Evolutionary conservation across 1,140 invertebrate species (phyloP).

Genomic region (Paraescarpia echinospica): DNA sequence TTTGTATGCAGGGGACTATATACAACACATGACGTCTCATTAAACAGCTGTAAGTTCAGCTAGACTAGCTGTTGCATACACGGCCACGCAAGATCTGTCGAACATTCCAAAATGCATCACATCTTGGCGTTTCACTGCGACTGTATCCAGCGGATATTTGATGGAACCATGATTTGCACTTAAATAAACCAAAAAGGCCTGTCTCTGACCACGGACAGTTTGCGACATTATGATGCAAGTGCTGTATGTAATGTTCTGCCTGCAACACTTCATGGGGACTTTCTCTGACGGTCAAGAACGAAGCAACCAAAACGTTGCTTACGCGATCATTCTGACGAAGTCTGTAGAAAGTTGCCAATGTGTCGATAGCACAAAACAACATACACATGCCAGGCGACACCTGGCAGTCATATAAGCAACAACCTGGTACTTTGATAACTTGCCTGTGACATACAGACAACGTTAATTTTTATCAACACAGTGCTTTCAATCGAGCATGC

Average conservation of each 20-base stretch:
- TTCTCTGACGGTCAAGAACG: not conserved
- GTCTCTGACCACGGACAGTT: not conserved
- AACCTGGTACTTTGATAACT: not conserved
- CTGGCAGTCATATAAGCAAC: not conserved
- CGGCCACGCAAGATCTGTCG: not conserved
- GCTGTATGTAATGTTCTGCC: not conserved
- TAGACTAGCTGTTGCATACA: not conserved
- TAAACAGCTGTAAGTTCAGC: not conserved
- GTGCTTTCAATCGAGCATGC: not conserved
- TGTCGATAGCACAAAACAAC: not conserved
- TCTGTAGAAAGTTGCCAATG: too few species aligned
- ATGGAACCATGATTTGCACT: not conserved
- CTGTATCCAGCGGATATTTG: not conserved
- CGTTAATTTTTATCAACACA: too few species aligned
- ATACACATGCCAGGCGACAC: not conserved
- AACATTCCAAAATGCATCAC: not conserved
- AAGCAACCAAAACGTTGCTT: not conserved
- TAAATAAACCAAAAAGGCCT: not conserved
- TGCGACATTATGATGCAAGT: not conserved
- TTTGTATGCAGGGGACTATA: not conserved
- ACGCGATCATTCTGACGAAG: not conserved
- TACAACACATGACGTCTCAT: not conserved
- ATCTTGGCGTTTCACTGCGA: not conserved
- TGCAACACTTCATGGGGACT: not conserved
- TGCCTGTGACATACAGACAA: too few species aligned